Base-by-base conservation (phyloP, 1,140 invertebrate species). In the Belonocnema kinseyi region DNA sequence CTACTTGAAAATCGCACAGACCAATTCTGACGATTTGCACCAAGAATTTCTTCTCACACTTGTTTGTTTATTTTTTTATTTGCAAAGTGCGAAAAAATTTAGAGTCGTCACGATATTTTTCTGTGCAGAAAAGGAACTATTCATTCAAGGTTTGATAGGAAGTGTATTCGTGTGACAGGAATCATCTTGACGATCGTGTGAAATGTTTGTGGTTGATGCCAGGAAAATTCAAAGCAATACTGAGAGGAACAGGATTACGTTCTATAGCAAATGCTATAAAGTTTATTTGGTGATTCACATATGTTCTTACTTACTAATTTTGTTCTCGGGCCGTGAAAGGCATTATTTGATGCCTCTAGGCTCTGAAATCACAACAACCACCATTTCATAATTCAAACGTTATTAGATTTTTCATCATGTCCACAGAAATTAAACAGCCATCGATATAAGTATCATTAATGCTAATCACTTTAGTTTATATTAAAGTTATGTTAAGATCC, bases 291-390 rank as follows among this genome's bases (percentile, higher is more conserved):
- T 88, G 82, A 88, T 89, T 90, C 88, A 90, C 89, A 90, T 86
- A 90, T 86, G 83, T 86, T 92, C 90, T 91, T 92, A 91, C 91
- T 92, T 92, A 92, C 91, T 91, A 92, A 91, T 91, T 92, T 92
- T 87, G 90, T 88, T 91, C 90, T 92, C 89, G 89, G 87, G 89
- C 90, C 90, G 89, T 92, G 90, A 92, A 91, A 92, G 90, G 90
- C 91, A 91, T 91, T 92, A 91, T 92, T 92, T 89, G 90, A 91
- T 90, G 90, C 91, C 90, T 92, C 91, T 89, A 92, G 88, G 90
- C 89, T 92, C 91, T 92, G 91, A 92, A 92, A 92, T 92, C 90
- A 91, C 90, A 92, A 91, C 81, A 92, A 92, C 85, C 88, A 91
- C 86, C 89, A 86, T 88, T 89, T 85, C 81, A 85, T 83, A 82